Conservation (phyloP, 2,797 vertebrate species). For the Phataginus tetradactyla region DNA sequence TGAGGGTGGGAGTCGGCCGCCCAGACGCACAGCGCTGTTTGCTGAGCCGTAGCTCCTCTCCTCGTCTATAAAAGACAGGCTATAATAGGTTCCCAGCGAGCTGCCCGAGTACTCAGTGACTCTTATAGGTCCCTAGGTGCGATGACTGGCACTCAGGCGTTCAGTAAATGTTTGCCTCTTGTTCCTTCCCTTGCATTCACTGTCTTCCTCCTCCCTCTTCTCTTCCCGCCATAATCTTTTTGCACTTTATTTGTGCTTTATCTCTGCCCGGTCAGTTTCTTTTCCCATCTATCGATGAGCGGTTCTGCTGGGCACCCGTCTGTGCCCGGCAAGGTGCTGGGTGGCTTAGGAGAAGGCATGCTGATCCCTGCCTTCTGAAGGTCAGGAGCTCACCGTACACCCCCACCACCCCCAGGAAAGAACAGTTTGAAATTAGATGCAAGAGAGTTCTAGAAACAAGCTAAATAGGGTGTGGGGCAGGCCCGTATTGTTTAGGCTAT, state of each 20-base stretch:
- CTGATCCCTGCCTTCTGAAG: neutral
- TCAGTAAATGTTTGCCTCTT: neutral
- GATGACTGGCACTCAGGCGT: neutral
- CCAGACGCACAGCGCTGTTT: neutral
- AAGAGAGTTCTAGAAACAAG: neutral
- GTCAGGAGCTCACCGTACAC: neutral
- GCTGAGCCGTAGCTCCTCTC: neutral
- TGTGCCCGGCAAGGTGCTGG: neutral
- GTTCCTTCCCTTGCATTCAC: neutral
- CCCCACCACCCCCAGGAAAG: neutral
- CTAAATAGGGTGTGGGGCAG: neutral
- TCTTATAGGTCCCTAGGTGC: neutral
- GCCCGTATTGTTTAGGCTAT: too few relatives aligned
- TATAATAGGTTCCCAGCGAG: fast-evolving
- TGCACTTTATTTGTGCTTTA: neutral
- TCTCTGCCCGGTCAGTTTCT: neutral
- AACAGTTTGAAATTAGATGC: neutral
- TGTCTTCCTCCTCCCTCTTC: neutral
- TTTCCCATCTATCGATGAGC: neutral
- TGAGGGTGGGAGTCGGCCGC: neutral
- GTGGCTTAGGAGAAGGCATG: neutral
- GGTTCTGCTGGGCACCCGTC: fast-evolving
- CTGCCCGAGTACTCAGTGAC: neutral
- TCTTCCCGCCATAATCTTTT: neutral
- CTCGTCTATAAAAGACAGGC: neutral